phyloP scores from a whole-genome alignment of 2,888 invertebrate species.

The Chrysopilus asiliformis region DNA sequence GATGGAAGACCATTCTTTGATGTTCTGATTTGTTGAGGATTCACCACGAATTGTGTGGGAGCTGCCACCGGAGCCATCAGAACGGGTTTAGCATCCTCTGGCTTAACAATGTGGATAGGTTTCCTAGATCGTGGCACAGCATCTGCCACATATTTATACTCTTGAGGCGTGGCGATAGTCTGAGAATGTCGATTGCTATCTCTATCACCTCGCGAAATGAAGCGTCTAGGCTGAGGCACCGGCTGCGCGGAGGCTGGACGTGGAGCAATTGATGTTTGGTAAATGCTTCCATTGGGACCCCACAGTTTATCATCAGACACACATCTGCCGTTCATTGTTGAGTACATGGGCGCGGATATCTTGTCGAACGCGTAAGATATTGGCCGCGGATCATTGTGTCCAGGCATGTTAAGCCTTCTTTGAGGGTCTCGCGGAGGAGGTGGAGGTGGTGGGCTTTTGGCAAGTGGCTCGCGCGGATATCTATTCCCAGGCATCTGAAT shows the following conservation, averaged over 20 bases:
- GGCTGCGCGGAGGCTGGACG: conserved; percentile 23
- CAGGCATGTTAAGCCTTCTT: conserved; percentile 40
- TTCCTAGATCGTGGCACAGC: conserved; percentile 57
- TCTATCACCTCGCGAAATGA: conserved; percentile 7
- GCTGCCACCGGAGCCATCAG: conserved; percentile 23
- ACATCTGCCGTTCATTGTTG: conserved; percentile 26
- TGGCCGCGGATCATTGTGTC: conserved; percentile 37
- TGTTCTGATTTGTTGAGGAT: conserved; percentile 26
- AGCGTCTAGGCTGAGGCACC: conserved; percentile 6
- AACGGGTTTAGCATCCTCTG: conserved; percentile 34
- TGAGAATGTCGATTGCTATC: neutral
- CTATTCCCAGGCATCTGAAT: conserved; percentile 28
- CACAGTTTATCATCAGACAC: conserved; percentile 36
- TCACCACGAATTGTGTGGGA: conserved; percentile 13
- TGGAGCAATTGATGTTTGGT: conserved; percentile 21
- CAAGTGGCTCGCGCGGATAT: conserved; percentile 14
- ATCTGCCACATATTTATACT: conserved; percentile 56
- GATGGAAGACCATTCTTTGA: conserved; percentile 28
- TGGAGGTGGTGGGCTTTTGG: conserved; percentile 49
- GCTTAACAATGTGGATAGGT: conserved; percentile 51
- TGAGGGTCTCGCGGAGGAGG: conserved; percentile 69
- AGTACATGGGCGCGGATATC: conserved; percentile 13
- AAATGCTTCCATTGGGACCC: conserved; percentile 26
- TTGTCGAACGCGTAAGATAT: conserved; percentile 42
- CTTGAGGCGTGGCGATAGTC: conserved; percentile 21